A percentile compares a stretch with the other conserved stretches of the same genome.
Evolutionary conservation across 2,113 vertebrate genomes (phyloP).

Genomic region (Pantherophis guttatus): DNA sequence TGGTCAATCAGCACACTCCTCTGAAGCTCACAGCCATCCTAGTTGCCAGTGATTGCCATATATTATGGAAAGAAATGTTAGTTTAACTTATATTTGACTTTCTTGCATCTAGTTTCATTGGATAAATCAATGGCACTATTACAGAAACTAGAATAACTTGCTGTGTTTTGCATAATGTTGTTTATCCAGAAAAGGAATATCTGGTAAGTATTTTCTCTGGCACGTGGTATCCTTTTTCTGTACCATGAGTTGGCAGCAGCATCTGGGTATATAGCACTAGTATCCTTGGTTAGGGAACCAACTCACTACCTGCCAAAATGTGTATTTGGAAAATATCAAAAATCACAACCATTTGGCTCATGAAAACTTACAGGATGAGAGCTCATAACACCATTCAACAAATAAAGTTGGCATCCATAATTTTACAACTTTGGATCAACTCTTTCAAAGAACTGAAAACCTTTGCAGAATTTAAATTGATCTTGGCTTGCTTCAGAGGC

Average conservation of each 20-base stretch:
- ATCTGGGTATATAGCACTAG: background rate
- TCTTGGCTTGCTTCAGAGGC: background rate
- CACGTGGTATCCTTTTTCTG: background rate
- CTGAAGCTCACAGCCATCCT: background rate
- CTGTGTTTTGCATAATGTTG: background rate
- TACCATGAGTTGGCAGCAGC: background rate
- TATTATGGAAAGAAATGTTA: background rate
- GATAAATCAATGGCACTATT: background rate
- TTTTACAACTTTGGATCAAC: background rate
- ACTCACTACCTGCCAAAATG: background rate
- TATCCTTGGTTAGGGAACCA: background rate
- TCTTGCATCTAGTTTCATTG: background rate
- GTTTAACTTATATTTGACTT: background rate
- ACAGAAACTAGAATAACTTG: background rate
- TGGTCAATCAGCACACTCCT: background rate
- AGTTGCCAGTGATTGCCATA: background rate
- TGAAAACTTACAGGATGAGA: background rate
- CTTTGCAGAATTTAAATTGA: background rate
- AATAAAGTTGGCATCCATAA: background rate
- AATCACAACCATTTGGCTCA: background rate
- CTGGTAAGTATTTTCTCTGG: background rate
- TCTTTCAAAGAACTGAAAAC: background rate
- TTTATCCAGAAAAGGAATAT: background rate
- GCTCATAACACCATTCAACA: background rate
- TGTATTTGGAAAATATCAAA: background rate